phyloP scores from a whole-genome alignment of 1,140 invertebrate genomes.

The Thaumatotibia leucotreta region DNA sequence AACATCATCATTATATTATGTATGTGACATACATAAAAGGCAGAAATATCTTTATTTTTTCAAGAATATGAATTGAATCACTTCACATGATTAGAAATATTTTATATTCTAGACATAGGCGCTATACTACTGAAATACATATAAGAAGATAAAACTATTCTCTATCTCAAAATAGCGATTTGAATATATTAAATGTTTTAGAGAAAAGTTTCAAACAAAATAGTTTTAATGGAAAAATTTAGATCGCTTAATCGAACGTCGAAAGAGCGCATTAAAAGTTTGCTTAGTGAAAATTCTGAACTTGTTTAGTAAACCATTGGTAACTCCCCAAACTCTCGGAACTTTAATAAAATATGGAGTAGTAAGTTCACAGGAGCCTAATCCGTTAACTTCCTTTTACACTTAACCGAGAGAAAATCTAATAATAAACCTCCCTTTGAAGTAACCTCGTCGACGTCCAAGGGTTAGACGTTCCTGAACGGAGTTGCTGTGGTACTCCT shows the following conservation, averaged over 20 bases:
- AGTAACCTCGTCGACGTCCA: slow-evolving; percentile 2
- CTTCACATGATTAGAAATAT: background rate
- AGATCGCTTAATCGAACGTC: background rate
- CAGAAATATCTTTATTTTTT: too few species aligned
- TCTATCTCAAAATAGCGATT: too few species aligned
- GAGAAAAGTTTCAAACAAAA: background rate
- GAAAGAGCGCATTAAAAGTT: background rate
- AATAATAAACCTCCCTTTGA: slow-evolving; percentile 13
- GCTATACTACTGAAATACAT: background rate
- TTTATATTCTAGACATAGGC: too few species aligned
- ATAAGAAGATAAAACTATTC: background rate
- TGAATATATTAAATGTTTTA: too few species aligned
- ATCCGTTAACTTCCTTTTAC: slow-evolving; percentile 5
- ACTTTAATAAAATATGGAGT: background rate
- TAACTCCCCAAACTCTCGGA: background rate
- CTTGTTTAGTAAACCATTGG: slow-evolving; percentile 3
- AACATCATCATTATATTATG: too few species aligned
- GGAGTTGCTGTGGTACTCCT: background rate
- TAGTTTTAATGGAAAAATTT: background rate
- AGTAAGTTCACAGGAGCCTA: slow-evolving; percentile 6
- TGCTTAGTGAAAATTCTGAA: background rate
- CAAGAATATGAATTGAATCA: background rate
- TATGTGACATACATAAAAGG: too few species aligned
- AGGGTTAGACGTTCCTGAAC: background rate
- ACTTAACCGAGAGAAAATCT: slow-evolving; percentile 6